phyloP scores from a whole-genome alignment of 2,113 vertebrate species.

The Pygoscelis adeliae region DNA sequence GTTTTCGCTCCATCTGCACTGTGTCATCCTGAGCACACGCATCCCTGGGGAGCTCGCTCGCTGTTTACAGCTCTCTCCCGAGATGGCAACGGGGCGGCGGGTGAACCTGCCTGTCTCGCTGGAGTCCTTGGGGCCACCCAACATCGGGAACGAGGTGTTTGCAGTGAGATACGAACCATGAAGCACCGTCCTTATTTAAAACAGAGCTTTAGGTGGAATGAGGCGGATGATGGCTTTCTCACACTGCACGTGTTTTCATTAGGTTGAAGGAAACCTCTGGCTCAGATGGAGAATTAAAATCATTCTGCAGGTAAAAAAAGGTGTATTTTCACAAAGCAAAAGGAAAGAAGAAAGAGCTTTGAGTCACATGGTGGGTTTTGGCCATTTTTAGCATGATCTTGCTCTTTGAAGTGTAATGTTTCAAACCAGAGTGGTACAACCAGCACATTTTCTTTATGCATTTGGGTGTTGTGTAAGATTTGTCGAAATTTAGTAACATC shows the following conservation, averaged over 20 bases:
- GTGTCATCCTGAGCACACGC: accelerated
- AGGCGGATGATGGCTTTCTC: not conserved
- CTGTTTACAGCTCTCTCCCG: not conserved
- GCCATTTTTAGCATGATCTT: not conserved
- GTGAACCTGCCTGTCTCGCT: not conserved
- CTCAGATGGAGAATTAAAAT: not conserved
- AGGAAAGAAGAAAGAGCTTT: not conserved
- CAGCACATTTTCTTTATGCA: not conserved
- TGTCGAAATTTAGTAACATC: not conserved
- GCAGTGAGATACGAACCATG: not conserved
- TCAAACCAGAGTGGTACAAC: not conserved
- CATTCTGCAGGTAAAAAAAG: not conserved
- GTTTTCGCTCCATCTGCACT: not conserved
- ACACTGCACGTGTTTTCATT: not conserved
- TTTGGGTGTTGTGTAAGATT: not conserved
- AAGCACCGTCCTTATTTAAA: not conserved
- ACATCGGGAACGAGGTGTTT: not conserved
- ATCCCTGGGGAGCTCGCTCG: not conserved
- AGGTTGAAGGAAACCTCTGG: not conserved
- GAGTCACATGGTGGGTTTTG: not conserved
- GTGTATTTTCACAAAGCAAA: not conserved
- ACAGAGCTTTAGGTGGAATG: not conserved
- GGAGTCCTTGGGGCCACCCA: not conserved
- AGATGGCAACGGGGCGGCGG: accelerated
- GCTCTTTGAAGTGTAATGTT: not conserved